Percentiles rank a stretch among this genome's conserved stretches.
Conservation (phyloP, 2,113 vertebrate species). For the Scolopax mira region DNA sequence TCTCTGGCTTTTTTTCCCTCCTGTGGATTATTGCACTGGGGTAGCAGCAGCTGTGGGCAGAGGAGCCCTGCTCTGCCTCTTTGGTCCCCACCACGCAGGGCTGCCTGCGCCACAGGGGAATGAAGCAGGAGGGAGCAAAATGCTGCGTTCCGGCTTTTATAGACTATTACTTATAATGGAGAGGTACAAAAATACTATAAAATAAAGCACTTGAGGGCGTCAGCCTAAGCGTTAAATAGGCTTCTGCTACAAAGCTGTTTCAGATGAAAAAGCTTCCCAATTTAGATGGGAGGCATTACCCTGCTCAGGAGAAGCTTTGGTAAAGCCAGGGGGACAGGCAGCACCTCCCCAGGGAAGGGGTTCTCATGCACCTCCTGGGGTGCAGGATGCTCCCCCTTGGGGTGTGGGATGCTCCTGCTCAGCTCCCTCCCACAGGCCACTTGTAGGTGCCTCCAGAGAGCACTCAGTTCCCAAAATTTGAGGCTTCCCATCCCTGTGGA, state of each 20-base stretch:
- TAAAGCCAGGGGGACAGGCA: not conserved
- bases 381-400: not conserved
- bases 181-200: conserved; percentile 37
- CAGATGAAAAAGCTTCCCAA: not conserved
- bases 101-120: not conserved
- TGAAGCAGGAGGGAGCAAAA: not conserved
- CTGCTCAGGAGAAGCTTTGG: not conserved
- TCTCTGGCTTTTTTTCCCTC: not conserved
- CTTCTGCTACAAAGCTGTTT: conserved; percentile 16
- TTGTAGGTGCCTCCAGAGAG: not conserved
- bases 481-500: not conserved
- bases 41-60: not conserved
- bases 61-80: not conserved
- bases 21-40: not conserved
- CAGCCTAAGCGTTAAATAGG: conserved; percentile 33
- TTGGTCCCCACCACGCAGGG: rapidly evolving
- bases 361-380: not conserved
- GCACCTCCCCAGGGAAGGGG: rapidly evolving
- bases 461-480: not conserved
- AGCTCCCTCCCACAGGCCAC: not conserved
- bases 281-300: not conserved
- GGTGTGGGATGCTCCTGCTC: not conserved
- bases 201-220: conserved; percentile 33
- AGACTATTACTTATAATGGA: conserved; percentile 11
- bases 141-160: not conserved